Percentiles rank a stretch among this genome's conserved stretches.
phyloP scores from a whole-genome alignment of 2,113 vertebrate genomes.

The Apodemus sylvaticus region DNA sequence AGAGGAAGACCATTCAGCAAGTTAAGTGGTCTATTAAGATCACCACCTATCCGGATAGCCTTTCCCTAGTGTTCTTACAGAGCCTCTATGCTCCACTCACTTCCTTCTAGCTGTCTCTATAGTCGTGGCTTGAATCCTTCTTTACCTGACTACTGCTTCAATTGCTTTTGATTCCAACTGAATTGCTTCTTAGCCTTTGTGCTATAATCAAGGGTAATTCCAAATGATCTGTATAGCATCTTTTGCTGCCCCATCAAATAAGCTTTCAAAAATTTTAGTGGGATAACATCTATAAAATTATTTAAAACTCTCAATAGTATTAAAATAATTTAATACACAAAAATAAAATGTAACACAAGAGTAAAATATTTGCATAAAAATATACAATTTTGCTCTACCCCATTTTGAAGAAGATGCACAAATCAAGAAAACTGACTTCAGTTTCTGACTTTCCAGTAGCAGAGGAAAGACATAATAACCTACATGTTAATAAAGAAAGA shows the following conservation, averaged over 20 bases:
- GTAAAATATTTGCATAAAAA: neutral
- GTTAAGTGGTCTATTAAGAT: neutral
- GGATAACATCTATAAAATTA: constrained; percentile 14
- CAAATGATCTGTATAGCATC: neutral
- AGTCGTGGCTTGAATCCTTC: neutral
- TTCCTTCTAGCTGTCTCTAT: neutral
- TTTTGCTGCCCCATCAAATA: constrained; percentile 16
- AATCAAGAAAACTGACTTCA: neutral
- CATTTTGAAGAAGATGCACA: neutral
- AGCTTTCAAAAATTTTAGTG: constrained; percentile 4
- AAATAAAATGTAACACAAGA: neutral
- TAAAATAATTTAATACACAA: neutral
- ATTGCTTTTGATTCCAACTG: neutral
- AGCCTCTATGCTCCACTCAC: neutral
- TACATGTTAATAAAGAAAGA: neutral
- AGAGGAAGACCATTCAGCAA: neutral
- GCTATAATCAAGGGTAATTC: neutral
- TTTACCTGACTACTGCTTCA: neutral
- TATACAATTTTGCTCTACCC: neutral
- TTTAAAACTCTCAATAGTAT: neutral
- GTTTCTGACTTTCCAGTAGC: neutral
- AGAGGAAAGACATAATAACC: neutral
- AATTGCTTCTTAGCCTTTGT: neutral
- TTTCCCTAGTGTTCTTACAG: neutral
- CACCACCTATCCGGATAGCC: neutral